phyloP scores from a whole-genome alignment of 2,113 vertebrate genomes.

The Miniopterus natalensis region DNA sequence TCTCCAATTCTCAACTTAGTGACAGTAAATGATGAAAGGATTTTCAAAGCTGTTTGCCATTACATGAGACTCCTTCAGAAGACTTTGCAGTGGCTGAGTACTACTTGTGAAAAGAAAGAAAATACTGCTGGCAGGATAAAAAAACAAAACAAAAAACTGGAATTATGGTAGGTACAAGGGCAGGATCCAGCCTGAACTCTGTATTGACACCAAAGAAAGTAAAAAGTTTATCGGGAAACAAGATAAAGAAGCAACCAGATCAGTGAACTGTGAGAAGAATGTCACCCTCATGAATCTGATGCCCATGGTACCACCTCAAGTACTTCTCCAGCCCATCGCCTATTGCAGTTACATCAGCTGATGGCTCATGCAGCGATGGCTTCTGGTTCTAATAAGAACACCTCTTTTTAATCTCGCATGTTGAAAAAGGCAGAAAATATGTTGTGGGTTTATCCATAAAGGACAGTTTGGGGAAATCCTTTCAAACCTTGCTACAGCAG shows the following conservation, averaged over 20 bases:
- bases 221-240: slow-evolving; percentile 85
- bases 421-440: slow-evolving; percentile 96
- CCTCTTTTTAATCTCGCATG: slow-evolving; percentile 93
- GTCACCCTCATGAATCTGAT: slow-evolving; percentile 91
- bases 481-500: slow-evolving; percentile 97
- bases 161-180: slow-evolving; percentile 91
- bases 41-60: neutral
- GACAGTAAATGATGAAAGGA: neutral
- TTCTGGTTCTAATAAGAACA: slow-evolving; percentile 89
- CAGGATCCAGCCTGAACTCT: slow-evolving; percentile 90
- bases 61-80: slow-evolving; percentile 93
- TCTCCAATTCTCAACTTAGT: neutral
- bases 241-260: slow-evolving; percentile 90
- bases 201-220: slow-evolving; percentile 90
- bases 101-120: slow-evolving; percentile 97
- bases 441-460: slow-evolving; percentile 95
- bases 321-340: slow-evolving; percentile 92
- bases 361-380: slow-evolving; percentile 91
- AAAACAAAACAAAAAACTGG: slow-evolving; percentile 92
- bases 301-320: slow-evolving; percentile 94
- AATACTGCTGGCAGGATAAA: slow-evolving; percentile 94
- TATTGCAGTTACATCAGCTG: slow-evolving; percentile 94
- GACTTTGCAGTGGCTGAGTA: slow-evolving; percentile 95
- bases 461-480: slow-evolving; percentile 97
- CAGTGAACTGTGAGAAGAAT: slow-evolving; percentile 91